phyloP scores from a whole-genome alignment of 2,113 vertebrate species.

The Callionymus lyra region DNA sequence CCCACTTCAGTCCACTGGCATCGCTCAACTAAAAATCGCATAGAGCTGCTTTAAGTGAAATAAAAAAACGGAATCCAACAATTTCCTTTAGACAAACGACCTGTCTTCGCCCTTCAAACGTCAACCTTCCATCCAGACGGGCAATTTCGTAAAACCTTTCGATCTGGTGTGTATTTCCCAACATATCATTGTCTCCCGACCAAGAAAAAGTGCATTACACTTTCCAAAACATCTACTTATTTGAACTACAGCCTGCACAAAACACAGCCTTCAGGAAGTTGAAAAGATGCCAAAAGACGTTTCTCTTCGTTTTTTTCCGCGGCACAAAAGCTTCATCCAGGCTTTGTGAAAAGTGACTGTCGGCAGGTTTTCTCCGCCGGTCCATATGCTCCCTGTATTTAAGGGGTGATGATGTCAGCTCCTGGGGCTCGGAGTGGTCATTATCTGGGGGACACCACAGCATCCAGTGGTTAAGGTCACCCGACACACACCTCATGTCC shows the following conservation, averaged over 20 bases:
- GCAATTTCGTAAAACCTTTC: constrained; percentile 3
- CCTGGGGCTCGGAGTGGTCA: constrained; percentile 54
- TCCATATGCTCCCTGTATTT: constrained; percentile 49
- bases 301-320: constrained; percentile 6
- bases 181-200: constrained; percentile 14
- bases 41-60: too few relatives aligned
- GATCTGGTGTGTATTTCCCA: constrained; percentile 3
- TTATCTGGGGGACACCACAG: constrained; percentile 56
- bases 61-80: not conserved
- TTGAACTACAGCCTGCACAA: constrained; percentile 26
- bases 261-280: constrained; percentile 25
- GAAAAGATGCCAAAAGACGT: constrained; percentile 16
- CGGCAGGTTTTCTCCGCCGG: constrained; percentile 25
- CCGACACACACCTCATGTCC: constrained; percentile 36
- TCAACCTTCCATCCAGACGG: constrained; percentile 2
- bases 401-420: constrained; percentile 45
- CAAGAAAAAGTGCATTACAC: constrained; percentile 14
- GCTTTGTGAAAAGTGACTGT: constrained; percentile 50
- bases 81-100: constrained; percentile 3
- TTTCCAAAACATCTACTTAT: constrained; percentile 29
- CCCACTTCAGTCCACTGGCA: too few relatives aligned
- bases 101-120: not conserved
- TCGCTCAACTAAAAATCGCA: too few relatives aligned
- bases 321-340: constrained; percentile 42
- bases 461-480: constrained; percentile 58